phyloP scores from a whole-genome alignment of 2,888 invertebrate genomes.

The Microplitis manilae region DNA sequence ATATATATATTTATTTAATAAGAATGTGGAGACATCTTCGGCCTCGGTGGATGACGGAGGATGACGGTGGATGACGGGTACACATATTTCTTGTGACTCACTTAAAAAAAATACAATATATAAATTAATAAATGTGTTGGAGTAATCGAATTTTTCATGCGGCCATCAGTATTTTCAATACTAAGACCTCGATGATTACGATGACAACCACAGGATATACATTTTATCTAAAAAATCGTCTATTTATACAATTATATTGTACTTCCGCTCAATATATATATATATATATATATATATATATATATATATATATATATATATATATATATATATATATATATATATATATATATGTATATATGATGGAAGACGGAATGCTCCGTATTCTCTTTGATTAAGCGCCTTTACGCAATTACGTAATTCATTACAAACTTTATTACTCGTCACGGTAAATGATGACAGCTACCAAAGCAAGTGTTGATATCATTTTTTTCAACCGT shows the following conservation, averaged over 20 bases:
- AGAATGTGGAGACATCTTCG: slow-evolving; percentile 45
- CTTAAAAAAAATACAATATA: neutral
- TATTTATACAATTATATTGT: slow-evolving; percentile 31
- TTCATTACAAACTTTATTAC: slow-evolving; percentile 45
- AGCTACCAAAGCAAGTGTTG: slow-evolving; percentile 50
- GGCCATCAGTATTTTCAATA: neutral
- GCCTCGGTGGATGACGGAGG: slow-evolving; percentile 36
- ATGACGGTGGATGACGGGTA: neutral
- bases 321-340: neutral
- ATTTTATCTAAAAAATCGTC: neutral
- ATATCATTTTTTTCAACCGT: slow-evolving; percentile 29
- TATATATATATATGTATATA: neutral
- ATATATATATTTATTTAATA: neutral
- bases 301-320: neutral
- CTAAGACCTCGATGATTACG: neutral
- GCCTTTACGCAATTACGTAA: slow-evolving; percentile 55
- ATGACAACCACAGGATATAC: neutral
- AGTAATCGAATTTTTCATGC: slow-evolving; percentile 24
- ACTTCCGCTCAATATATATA: slow-evolving; percentile 48
- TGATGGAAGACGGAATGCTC: neutral
- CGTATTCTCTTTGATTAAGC: slow-evolving; percentile 43
- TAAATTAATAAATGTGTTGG: slow-evolving; percentile 8
- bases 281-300: neutral
- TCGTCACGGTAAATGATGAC: slow-evolving; percentile 59
- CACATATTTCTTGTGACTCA: slow-evolving; percentile 13